Evolutionary conservation across 1,140 invertebrate species (phyloP), one percentile per base, ranked within the genome.

Genomic region (Drosophila eugracilis): DNA sequence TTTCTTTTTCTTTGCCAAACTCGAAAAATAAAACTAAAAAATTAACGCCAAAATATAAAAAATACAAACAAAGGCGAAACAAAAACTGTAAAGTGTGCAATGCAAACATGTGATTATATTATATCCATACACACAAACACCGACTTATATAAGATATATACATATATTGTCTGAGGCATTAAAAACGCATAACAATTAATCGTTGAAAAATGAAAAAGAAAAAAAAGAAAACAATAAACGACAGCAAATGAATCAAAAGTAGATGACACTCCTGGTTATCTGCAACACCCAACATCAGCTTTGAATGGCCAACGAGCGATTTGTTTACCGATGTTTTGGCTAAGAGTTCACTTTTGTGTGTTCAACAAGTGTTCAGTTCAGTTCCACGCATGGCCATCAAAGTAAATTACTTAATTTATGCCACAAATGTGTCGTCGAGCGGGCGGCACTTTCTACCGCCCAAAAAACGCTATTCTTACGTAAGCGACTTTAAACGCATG

Each of bases 151-250:
- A 85, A 85, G 67, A 15, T 39, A 15, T 7, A 36, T 12, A 14
- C n/a, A 14, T 4, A 47, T 37, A 53, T 26, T 39, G 52, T 71
- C 55, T 48, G 60, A 15, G 60, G 54, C 65, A 78, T 88, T 78
- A 81, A 85, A 86, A 85, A 66, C 77, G 67, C 77, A 81, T 86
- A 85, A 86, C 80, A 81, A 81, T 81, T 81, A 85, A 88, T 71
- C 54, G 74, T 32, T 44, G 34, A 10, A 57, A 55, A 69, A n/a
- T n/a, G n/a, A n/a, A n/a, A n/a, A n/a, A n/a, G n/a, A n/a, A n/a
- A n/a, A n/a, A n/a, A n/a, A n/a, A n/a, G n/a, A 72, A 78, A 72
- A 72, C 66, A 73, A 80, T 50, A 47, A 28, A 17, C 32, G 67
- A 77, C 67, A 60, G 57, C 57, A 63, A 76, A 84, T 85, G 67